Evolutionary conservation across 2,113 vertebrate genomes (phyloP), one percentile per base, ranked within the genome.

Genomic region (Grammomys dolichurus): DNA sequence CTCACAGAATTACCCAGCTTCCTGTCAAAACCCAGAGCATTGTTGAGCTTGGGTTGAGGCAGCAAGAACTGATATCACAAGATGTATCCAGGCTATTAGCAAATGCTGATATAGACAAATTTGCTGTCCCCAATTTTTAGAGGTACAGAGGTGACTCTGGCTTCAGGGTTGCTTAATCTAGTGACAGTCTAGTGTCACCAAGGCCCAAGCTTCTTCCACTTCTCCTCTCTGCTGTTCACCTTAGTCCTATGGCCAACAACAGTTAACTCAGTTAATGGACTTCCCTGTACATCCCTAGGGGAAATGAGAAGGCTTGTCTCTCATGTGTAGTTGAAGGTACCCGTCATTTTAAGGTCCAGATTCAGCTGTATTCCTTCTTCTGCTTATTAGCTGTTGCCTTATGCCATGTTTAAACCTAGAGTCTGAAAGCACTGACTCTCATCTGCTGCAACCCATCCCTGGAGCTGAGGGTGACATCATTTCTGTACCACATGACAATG

Each of bases 31-130:
- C 87, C 46, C 24, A 87, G 72, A 95, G 72, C 46, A 33, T 36
- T 67, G 19, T 67, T 92, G 24, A 94, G 7, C 73, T 70, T 95
- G 67, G 69, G 58, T 84, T 91, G 60, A 96, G 40, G 36, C 16
- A 36, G 16, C 0, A 28, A 19, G 84, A 48, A 17, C 26, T 3
- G 36, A 90, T 85, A 56, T 1, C 20, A 40, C 4, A n/a, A 46
- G 19, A 51, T 33, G 22, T 76, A 76, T 46, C 43, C 28, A 54
- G 31, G 11, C 5, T 69, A 20, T 70, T n/a, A 70, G 70, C 87
- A 96, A 69, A 84, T 1, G 7, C 58, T 24, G 9, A 77, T 20
- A 54, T 1, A 86, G 54, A 9, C 33, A 87, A 12, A 54, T 33
- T 77, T 84, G 82, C 72, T 70, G 63, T 77, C 40, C 54, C 20